A percentile compares a stretch with the other conserved stretches of the same genome.
phyloP scores from a whole-genome alignment of 2,113 vertebrate species.

The Butastur rufipennis region DNA sequence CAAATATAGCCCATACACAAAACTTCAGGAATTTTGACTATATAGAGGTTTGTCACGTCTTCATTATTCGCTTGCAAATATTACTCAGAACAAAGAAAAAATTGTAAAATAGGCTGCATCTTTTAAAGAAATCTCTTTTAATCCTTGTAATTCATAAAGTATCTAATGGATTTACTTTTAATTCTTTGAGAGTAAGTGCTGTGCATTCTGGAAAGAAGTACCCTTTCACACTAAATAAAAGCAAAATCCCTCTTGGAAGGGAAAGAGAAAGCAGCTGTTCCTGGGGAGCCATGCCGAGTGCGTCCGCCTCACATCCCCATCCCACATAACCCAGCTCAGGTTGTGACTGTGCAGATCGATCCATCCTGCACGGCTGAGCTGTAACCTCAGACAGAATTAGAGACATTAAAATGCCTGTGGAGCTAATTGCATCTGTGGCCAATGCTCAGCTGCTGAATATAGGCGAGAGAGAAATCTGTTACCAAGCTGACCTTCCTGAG shows the following conservation, averaged over 20 bases:
- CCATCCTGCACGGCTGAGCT: background rate
- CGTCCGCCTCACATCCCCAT: background rate
- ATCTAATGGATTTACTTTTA: background rate
- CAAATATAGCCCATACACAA: background rate
- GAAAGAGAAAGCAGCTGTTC: background rate
- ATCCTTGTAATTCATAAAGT: background rate
- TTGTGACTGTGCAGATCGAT: fast-evolving
- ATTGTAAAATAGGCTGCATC: background rate
- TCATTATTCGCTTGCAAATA: background rate
- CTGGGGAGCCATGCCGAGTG: fast-evolving
- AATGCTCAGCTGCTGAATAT: background rate
- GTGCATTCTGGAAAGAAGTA: fast-evolving
- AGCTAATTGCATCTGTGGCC: background rate
- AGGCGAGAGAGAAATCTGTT: background rate
- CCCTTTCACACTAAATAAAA: background rate
- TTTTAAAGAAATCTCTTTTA: background rate
- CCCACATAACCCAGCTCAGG: background rate
- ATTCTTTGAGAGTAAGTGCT: background rate
- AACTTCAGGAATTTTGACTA: background rate
- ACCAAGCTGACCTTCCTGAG: background rate
- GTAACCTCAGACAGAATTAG: background rate
- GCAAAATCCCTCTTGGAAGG: background rate
- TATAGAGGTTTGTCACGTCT: background rate
- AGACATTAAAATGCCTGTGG: background rate
- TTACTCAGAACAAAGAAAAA: background rate